Percentiles rank a stretch among this genome's conserved stretches.
These are phyloP conservation scores for Epirrita christyi DNA, from an alignment of 2,888 invertebrate species.

Conservation along the genomic window DNA sequence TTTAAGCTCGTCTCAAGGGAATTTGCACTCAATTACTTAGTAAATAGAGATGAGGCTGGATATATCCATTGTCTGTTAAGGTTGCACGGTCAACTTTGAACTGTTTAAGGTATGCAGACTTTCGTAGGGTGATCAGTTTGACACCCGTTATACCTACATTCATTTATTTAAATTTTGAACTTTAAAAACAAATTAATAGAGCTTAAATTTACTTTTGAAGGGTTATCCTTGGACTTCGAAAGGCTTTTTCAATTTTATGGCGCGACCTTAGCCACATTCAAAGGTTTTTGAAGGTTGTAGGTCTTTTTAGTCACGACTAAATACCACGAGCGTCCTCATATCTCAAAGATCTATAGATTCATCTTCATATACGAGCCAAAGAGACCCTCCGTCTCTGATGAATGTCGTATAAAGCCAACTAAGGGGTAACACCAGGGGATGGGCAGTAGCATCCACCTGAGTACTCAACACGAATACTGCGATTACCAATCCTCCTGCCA, in stretches of 20 bases:
- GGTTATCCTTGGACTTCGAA: neutral
- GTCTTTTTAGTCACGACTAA: constrained; percentile 1
- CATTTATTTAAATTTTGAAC: constrained; percentile 2
- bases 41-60: constrained; percentile 20
- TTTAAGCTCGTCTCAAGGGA: constrained; percentile 18
- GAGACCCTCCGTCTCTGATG: too few relatives aligned
- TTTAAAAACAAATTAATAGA: neutral
- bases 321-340: neutral
- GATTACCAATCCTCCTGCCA: too few relatives aligned
- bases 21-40: constrained; percentile 15
- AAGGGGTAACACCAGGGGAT: too few relatives aligned
- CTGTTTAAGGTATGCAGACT: constrained; percentile 28
- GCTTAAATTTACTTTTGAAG: neutral
- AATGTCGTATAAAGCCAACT: too few relatives aligned
- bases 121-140: constrained; percentile 26
- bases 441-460: too few relatives aligned
- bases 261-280: neutral
- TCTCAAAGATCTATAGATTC: too few relatives aligned
- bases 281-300: neutral
- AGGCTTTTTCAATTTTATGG: constrained; percentile 3
- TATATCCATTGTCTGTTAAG: constrained; percentile 18
- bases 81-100: constrained; percentile 24
- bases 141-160: constrained; percentile 21
- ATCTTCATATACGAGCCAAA: too few relatives aligned
- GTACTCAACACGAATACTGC: too few relatives aligned